Evolutionary conservation across 2,888 invertebrate species (phyloP).

Genomic region (Apamea epomidion): DNA sequence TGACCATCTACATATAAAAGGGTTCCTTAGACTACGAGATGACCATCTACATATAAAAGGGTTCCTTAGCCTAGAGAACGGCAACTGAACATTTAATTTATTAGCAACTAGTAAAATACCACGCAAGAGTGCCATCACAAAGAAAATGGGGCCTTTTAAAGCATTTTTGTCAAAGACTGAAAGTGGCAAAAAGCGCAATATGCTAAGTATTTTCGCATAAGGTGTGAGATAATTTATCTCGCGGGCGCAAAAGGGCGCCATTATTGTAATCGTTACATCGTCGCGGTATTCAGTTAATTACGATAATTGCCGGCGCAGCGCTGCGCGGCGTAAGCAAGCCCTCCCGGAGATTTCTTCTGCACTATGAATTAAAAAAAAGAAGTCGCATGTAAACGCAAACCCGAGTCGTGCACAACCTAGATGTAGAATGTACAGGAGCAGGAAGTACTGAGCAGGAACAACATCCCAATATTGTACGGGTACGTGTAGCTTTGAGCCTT

Average conservation of each 20-base stretch:
- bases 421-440: not conserved
- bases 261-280: conserved; percentile 29
- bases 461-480: not conserved
- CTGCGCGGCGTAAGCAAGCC: not conserved
- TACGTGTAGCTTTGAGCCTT: not conserved
- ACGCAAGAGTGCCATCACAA: not conserved
- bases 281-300: conserved; percentile 16
- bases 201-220: not conserved
- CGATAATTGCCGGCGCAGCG: not conserved
- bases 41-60: too few relatives aligned
- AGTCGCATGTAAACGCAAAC: not conserved
- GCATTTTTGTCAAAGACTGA: not conserved
- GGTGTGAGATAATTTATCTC: conserved; percentile 15
- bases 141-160: too few relatives aligned
- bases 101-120: not conserved
- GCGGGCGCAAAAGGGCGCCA: not conserved
- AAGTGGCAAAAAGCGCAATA: not conserved
- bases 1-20: too few relatives aligned
- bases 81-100: not conserved
- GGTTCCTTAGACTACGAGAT: not conserved
- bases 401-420: not conserved
- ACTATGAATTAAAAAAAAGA: not conserved
- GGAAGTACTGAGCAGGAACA: not conserved
- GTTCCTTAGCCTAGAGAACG: not conserved
- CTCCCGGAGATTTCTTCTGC: conserved; percentile 3